Evolutionary conservation across 2,113 vertebrate genomes (phyloP).

Genomic region (Pseudopipra pipra): DNA sequence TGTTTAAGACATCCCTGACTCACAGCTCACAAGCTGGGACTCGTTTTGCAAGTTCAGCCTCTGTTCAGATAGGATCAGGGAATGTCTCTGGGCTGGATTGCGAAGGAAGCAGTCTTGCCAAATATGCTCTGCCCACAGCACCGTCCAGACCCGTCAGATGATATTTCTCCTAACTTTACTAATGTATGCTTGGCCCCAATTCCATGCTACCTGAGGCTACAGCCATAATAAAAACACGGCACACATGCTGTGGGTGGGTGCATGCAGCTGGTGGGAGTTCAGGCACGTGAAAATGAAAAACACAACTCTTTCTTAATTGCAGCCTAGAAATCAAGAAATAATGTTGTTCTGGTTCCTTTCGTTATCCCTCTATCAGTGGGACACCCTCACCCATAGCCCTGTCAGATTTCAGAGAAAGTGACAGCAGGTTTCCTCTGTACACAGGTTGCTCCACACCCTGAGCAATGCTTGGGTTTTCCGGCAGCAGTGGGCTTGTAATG

Average conservation of each 20-base stretch:
- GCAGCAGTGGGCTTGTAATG: background rate
- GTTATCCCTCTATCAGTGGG: background rate
- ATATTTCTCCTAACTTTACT: conserved; percentile 66
- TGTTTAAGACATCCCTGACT: conserved; percentile 44
- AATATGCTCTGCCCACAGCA: conserved; percentile 64
- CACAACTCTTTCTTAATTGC: background rate
- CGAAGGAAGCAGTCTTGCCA: conserved; percentile 59
- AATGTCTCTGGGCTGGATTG: conserved; percentile 57
- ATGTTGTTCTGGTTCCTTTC: background rate
- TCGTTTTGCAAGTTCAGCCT: conserved; percentile 58
- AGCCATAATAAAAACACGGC: conserved; percentile 46
- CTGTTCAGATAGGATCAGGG: conserved; percentile 66
- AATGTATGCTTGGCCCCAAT: conserved; percentile 60
- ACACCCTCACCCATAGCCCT: background rate
- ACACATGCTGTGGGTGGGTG: conserved; percentile 32
- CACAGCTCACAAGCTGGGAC: conserved; percentile 46
- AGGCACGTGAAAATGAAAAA: conserved; percentile 45
- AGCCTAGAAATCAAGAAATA: conserved; percentile 7
- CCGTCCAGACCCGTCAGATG: conserved; percentile 65
- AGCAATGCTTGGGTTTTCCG: background rate
- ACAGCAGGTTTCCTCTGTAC: background rate
- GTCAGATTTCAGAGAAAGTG: background rate
- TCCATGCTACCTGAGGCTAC: conserved; percentile 59
- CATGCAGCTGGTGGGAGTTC: conserved; percentile 42
- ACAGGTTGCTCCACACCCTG: background rate